Conservation (phyloP, 2,888 invertebrate species). For the Molanna angustata region DNA sequence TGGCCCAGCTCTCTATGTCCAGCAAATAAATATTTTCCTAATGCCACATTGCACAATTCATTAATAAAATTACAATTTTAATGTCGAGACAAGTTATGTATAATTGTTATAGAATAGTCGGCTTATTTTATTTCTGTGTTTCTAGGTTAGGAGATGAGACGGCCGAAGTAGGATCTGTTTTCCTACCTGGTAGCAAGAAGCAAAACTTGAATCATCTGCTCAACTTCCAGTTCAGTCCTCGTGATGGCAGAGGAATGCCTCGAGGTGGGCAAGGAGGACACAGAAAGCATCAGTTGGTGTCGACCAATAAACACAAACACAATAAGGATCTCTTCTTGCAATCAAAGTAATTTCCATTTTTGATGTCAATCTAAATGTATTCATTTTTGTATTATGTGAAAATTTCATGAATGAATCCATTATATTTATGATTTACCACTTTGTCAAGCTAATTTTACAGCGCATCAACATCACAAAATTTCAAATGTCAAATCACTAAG, state of each 20-base stretch:
- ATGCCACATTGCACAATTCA: no score
- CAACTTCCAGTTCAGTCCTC: conserved; percentile 82
- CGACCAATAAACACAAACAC: conserved; percentile 61
- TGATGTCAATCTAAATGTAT: neutral
- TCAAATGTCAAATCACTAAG: no score
- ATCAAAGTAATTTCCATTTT: conserved; percentile 80
- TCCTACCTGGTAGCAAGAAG: conserved; percentile 82
- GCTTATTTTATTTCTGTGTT: neutral
- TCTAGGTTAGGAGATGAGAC: conserved; percentile 54
- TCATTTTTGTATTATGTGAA: neutral
- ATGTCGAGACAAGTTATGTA: no score
- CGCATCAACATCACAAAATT: no score
- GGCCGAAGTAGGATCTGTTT: conserved; percentile 80
- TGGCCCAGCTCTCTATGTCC: neutral
- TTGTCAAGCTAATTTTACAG: no score
- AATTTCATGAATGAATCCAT: no score
- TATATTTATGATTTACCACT: no score
- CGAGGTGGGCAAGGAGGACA: conserved; percentile 41
- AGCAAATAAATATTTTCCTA: no score
- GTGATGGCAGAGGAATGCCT: conserved; percentile 46
- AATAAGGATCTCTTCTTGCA: conserved; percentile 93
- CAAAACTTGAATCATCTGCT: conserved; percentile 92
- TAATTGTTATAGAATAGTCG: neutral
- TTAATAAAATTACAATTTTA: no score
- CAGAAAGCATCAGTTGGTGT: conserved; percentile 39